Evolutionary conservation across 2,113 vertebrate genomes (phyloP), one percentile per base, ranked within the genome.

Genomic region (Cynopterus brachyotis): DNA sequence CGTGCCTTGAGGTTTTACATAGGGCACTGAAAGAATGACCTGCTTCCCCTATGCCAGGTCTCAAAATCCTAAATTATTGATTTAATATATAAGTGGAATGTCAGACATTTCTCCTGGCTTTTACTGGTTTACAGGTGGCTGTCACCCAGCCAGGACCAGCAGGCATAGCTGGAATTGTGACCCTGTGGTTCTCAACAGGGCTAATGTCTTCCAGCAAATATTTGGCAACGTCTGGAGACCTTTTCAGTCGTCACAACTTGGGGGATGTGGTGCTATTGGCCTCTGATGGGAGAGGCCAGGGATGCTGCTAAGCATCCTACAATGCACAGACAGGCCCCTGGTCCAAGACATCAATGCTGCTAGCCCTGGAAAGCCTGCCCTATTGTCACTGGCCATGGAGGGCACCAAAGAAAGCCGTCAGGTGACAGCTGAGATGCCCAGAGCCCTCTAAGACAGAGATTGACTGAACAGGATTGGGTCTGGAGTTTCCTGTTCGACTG

Each of bases 331-430:
- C 50, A 79, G 12, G 12, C 75, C n/a, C 75, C 22, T 26, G 5
- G 9, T 2, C 42, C 76, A 15, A 37, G 66, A 20, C 28, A 13
- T 2, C 76, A 57, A 15, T 4, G 4, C 5, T 5, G 40, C 82
- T 3, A 2, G 53, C 6, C 19, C 0, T 10, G 32, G 22, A 42
- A 45, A 42, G 7, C 55, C 35, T 11, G 19, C 24, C 42, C 35
- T 24, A 1, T 5, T 13, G 40, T 1, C 9, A 17, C 28, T 55
- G 69, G 17, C 50, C 22, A 1, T 7, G 1, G 22, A 16, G 50
- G 26, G 0, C 2, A 2, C 45, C 22, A 30, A 22, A 10, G 37
- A 85, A 67, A 50, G 59, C 64, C 66, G 26, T n/a, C 1, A 9
- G 59, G 72, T 32, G 60, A 13, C 22, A 3, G 2, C 1, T 26